Conservation (phyloP, 2,797 vertebrate species). For the Semaprochilodus insignis region DNA sequence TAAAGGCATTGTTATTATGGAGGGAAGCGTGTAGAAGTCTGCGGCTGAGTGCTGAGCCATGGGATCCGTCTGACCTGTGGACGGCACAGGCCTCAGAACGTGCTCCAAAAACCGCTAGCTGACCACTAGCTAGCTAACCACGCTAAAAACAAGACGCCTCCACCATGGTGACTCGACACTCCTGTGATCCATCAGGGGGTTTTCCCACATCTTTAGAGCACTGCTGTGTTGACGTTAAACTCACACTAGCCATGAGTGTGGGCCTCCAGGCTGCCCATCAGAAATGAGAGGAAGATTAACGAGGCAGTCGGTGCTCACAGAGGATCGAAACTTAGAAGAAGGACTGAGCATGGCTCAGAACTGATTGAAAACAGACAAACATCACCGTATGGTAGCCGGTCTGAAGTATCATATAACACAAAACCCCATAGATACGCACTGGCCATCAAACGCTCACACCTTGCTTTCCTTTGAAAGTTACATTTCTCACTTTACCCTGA, state of each 20-base stretch:
- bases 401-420: background rate
- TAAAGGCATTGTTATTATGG: conserved; percentile 64
- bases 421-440: background rate
- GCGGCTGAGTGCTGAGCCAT: conserved; percentile 58
- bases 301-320: background rate
- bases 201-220: conserved; percentile 59
- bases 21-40: conserved; percentile 60
- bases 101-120: conserved; percentile 65
- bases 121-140: conserved; percentile 58
- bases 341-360: background rate
- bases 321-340: conserved; percentile 8
- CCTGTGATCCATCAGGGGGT: conserved; percentile 58
- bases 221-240: conserved; percentile 20
- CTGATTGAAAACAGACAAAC: conserved; percentile 37
- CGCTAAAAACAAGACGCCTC: conserved; percentile 58
- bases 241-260: background rate
- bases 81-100: conserved; percentile 56
- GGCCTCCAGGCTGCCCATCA: conserved; percentile 3
- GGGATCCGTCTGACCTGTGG: conserved; percentile 69
- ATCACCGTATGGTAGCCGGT: background rate
- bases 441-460: background rate
- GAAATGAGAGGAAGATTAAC: conserved; percentile 37
- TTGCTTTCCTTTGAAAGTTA: background rate
- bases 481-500: too few species aligned
- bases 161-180: conserved; percentile 57